A percentile compares a stretch with the other conserved stretches of the same genome.
Conservation (phyloP, 1,140 invertebrate species). For the Caenorhabditis tropicalis region DNA sequence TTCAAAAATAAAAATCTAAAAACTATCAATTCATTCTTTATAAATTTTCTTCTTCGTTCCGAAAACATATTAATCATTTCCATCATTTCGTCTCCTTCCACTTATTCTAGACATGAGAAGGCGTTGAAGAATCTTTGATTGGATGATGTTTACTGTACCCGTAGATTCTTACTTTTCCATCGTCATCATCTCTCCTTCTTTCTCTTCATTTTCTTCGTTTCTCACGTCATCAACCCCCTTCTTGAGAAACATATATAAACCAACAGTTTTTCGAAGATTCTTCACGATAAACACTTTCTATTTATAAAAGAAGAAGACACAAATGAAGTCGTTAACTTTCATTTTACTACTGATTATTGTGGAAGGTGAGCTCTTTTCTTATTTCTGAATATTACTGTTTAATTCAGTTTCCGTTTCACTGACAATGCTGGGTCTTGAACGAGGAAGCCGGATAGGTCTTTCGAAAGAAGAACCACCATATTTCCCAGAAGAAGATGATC, state of each 20-base stretch:
- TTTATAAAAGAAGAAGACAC: neutral
- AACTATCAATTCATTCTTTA: too few species aligned
- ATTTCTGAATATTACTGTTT: neutral
- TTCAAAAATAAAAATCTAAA: too few species aligned
- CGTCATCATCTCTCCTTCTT: slow-evolving; percentile 5
- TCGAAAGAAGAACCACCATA: neutral
- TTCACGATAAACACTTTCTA: neutral
- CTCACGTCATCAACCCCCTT: neutral
- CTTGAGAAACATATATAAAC: neutral
- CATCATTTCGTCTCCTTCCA: too few species aligned
- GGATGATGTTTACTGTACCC: neutral
- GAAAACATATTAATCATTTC: too few species aligned
- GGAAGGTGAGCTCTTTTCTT: neutral
- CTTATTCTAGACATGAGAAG: neutral
- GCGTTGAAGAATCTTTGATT: neutral
- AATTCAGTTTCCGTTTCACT: neutral
- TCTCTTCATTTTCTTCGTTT: neutral
- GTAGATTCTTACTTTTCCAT: neutral
- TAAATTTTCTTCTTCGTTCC: too few species aligned
- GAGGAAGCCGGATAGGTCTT: neutral
- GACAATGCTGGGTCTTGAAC: neutral
- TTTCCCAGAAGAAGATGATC: slow-evolving; percentile 30
- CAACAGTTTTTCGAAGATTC: neutral
- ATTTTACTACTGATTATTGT: neutral
- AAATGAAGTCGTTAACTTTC: neutral